Percentiles rank a stretch among this genome's conserved stretches.
Evolutionary conservation across 2,888 invertebrate species (phyloP).

Genomic region (Myopa testacea): DNA sequence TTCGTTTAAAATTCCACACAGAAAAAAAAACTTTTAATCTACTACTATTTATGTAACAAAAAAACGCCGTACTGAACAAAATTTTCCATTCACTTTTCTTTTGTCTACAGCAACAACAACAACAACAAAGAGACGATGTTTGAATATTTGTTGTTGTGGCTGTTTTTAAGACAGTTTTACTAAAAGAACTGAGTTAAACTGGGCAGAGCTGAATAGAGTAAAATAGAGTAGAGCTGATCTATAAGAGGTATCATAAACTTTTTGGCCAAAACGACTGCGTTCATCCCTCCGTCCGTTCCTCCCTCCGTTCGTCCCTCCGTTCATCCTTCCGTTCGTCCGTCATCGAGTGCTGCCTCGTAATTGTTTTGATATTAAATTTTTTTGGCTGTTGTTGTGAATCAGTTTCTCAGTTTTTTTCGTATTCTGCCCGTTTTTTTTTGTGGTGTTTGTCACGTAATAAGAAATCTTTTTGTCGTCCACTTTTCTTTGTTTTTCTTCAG

Average conservation of each 20-base stretch:
- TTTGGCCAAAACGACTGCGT: background rate
- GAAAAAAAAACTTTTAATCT: slow-evolving; percentile 32
- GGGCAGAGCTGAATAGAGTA: no score
- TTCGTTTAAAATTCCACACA: slow-evolving; percentile 39
- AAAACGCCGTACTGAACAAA: background rate
- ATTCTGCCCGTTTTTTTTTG: background rate
- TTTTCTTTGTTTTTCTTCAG: slow-evolving; percentile 10
- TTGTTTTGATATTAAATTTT: slow-evolving; percentile 12
- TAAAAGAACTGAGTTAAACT: background rate
- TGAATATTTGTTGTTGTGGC: slow-evolving; percentile 3
- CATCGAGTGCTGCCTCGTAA: background rate
- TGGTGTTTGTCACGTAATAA: slow-evolving; percentile 57
- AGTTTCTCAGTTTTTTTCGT: background rate
- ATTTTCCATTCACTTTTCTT: slow-evolving; percentile 16
- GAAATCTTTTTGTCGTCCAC: slow-evolving; percentile 64
- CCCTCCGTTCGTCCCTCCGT: no score
- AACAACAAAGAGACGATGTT: slow-evolving; percentile 4
- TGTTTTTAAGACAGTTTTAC: slow-evolving; percentile 3
- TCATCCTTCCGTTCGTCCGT: no score
- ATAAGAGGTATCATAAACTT: background rate
- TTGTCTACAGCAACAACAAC: background rate
- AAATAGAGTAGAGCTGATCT: background rate
- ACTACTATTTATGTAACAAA: slow-evolving; percentile 34
- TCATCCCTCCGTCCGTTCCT: background rate
- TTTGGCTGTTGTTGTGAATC: background rate